Base-by-base conservation (phyloP, 2,797 vertebrate genomes). In the Dryobates pubescens region DNA sequence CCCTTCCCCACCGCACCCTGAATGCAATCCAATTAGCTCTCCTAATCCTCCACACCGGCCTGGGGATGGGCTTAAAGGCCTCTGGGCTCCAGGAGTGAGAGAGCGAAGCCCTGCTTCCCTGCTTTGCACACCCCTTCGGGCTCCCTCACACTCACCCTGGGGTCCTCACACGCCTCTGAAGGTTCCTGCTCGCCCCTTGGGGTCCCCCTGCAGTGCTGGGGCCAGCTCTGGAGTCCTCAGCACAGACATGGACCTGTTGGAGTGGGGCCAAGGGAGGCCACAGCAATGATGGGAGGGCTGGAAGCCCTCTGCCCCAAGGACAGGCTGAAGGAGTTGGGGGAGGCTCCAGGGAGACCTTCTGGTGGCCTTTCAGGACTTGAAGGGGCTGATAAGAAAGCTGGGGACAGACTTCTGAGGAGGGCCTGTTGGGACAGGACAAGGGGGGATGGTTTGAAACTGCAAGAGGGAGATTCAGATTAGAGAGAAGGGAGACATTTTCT, bases 31-130 rank as follows among this genome's bases (percentile, higher is more conserved):
- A 67, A 23, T 63, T 49, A 75, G 15, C 63, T 6, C 0, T 7
- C 54, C 75, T 58, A 53, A 74, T 74, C 80, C 32, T 45, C 36
- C 27, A 17, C 43, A 7, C 67, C 63, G 23, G 8, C 22, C 54
- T 2, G 0, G 11, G 26, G 59, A n/a, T 43, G 49, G 0, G 1
- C 6, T 29, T n/a, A 10, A 71, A 74, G 49, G 47, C 38, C 87
- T 62, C 49, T 69, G 62, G 82, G 47, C 19, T 43, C 49, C 67
- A 32, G 65, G 62, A 61, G 2, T 3, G 19, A 17, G 38, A 29
- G 47, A 43, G 43, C 53, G 65, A 71, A 87, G 22, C 65, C 8
- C 0, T 29, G 17, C 24, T 26, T 13, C 10, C 8, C 34, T 59
- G 49, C 41, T 26, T 47, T 19, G 22, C 51, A 22, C 16, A 51